Conservation (phyloP, 2,797 vertebrate species). For the Falco biarmicus region DNA sequence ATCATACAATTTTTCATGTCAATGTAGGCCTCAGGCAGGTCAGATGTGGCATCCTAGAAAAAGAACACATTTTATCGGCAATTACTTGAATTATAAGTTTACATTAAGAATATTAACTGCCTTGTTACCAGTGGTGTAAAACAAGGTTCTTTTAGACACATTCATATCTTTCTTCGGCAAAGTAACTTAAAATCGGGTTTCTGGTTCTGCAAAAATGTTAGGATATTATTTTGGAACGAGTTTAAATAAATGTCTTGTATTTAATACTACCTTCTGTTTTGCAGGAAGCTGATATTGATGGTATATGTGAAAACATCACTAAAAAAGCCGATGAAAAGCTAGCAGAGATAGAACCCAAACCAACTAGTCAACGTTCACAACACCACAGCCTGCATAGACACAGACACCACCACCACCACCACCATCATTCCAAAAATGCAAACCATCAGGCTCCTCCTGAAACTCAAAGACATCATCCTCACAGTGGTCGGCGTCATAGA, state of each 20-base stretch:
- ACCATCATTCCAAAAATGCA: not conserved
- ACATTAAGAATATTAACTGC: not conserved
- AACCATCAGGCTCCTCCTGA: not conserved
- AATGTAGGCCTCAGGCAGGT: not conserved
- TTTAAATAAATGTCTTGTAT: not conserved
- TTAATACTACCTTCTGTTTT: constrained; percentile 26
- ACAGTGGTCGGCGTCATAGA: not conserved
- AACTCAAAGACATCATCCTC: not conserved
- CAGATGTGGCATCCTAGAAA: not conserved
- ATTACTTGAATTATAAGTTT: not conserved
- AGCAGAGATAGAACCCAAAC: not conserved
- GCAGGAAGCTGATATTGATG: constrained; percentile 50
- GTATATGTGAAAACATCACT: constrained; percentile 38
- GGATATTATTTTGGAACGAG: not conserved
- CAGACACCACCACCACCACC: not conserved
- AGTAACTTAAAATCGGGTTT: not conserved
- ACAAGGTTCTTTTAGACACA: not conserved
- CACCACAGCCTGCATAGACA: not conserved
- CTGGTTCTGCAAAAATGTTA: not conserved
- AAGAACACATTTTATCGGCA: not conserved
- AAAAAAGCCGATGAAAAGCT: not conserved
- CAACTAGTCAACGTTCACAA: not conserved
- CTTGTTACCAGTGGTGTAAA: not conserved
- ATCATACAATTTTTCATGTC: not conserved
- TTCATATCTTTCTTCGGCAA: not conserved